Evolutionary conservation across 2,113 vertebrate species (phyloP).

Genomic region (Natator depressus): DNA sequence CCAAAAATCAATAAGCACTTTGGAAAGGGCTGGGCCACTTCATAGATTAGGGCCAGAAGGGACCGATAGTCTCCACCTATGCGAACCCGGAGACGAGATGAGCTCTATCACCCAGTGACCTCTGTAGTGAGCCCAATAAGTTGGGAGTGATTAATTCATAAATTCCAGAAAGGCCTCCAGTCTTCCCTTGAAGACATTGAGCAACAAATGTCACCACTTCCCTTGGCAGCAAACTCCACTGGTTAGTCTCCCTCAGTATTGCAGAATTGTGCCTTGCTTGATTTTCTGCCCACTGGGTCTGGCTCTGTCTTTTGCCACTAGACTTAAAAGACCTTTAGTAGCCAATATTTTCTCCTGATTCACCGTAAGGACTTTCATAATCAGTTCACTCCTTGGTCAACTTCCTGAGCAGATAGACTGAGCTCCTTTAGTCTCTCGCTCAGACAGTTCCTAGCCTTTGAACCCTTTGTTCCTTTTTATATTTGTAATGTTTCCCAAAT

Average conservation of each 20-base stretch:
- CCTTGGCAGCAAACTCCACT: neutral
- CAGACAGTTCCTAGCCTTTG: neutral
- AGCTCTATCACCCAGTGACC: too few relatives aligned
- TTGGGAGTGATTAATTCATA: too few relatives aligned
- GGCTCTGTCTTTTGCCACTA: neutral
- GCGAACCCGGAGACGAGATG: too few relatives aligned
- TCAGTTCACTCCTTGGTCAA: neutral
- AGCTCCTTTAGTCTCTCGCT: neutral
- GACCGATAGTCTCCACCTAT: too few relatives aligned
- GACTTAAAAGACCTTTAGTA: neutral
- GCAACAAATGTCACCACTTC: neutral
- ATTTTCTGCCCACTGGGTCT: neutral
- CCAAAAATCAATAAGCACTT: neutral
- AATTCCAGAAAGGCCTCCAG: neutral
- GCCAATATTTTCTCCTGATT: neutral
- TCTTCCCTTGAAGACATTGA: neutral
- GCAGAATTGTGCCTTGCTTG: neutral
- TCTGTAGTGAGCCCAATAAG: too few relatives aligned
- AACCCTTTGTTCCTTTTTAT: too few relatives aligned
- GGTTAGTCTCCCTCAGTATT: neutral
- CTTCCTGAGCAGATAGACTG: neutral
- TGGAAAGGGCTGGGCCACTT: neutral
- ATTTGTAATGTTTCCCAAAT: neutral
- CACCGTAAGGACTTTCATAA: neutral
- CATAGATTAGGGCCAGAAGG: neutral